Base-by-base conservation (phyloP, 2,888 invertebrate genomes). In the Synergus laeviventris region DNA sequence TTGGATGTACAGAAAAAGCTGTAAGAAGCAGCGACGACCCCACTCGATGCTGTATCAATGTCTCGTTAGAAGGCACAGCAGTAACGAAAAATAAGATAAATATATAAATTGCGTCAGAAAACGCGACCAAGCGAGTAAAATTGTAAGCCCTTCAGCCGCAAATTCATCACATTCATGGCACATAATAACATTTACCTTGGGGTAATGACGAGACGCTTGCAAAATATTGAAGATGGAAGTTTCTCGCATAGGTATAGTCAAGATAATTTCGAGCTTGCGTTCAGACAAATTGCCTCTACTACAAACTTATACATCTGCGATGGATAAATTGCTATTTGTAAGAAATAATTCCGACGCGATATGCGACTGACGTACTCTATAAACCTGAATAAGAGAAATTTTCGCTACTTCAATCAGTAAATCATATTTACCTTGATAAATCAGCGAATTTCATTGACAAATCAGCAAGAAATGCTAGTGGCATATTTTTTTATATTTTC, bases 21-120 rank as follows among this genome's bases (percentile, higher is more conserved):
- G 38, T 31, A 54, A 36, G 31, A 38, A 75, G 21, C n/a, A 5
- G 59, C 36, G 3, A n/a, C 14, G 36, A 31, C 5, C 79, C 74
- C 74, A 56, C 77, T 81, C 79, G 77, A 78, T 79, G 79, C 66
- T 81, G 83, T 85, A 84, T 85, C 85, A 84, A 84, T 85, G 83
- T 85, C 85, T 84, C 84, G 85, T 84, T 84, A 84, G 81, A 79
- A 73, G 70, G 74, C 75, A 83, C 73, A 79, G 78, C 60, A 75
- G 78, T 81, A 83, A 83, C 82, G 82, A 85, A 81, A 82, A 42
- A 45, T 45, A 45, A 66, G 45, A 45, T 45, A 66, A 31, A 70
- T 70, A 70, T 70, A 24, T 31, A 49, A 70, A 49, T 70, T n/a
- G 70, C 49, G 31, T 49, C 36, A 18, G 16, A 70, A 70, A 70